Conservation (phyloP, 2,113 vertebrate species). For the Oostethus manadensis region DNA sequence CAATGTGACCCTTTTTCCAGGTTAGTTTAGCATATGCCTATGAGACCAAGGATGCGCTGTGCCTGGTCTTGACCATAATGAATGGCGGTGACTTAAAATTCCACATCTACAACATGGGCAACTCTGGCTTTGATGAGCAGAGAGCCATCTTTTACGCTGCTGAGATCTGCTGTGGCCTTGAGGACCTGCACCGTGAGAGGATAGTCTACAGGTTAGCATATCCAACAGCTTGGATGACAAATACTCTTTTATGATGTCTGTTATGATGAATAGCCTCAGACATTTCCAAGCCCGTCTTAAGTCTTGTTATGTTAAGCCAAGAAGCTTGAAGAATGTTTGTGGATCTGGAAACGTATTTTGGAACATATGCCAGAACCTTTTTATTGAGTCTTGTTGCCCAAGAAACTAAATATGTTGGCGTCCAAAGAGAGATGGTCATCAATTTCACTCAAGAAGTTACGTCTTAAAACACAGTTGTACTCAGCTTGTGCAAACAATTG, state of each 20-base stretch:
- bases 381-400: slow-evolving; percentile 10
- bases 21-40: slow-evolving; percentile 86
- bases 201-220: slow-evolving; percentile 86
- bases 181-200: slow-evolving; percentile 86
- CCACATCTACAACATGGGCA: slow-evolving; percentile 91
- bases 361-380: slow-evolving; percentile 4
- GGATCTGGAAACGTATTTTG: slow-evolving; percentile 10
- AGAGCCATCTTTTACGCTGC: slow-evolving; percentile 89
- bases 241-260: too few relatives aligned
- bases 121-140: slow-evolving; percentile 85
- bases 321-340: slow-evolving; percentile 6
- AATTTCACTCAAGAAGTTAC: neutral
- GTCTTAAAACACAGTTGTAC: neutral
- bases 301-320: neutral
- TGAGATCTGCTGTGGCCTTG: slow-evolving; percentile 86
- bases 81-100: slow-evolving; percentile 92
- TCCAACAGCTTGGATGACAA: neutral
- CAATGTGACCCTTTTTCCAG: slow-evolving; percentile 53
- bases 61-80: slow-evolving; percentile 92
- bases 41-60: slow-evolving; percentile 84
- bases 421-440: neutral
- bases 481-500: neutral
- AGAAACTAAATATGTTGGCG: neutral
- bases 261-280: neutral
- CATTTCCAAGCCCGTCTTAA: neutral